Conservation (phyloP, 2,888 invertebrate species). For the Idaea aversata region DNA sequence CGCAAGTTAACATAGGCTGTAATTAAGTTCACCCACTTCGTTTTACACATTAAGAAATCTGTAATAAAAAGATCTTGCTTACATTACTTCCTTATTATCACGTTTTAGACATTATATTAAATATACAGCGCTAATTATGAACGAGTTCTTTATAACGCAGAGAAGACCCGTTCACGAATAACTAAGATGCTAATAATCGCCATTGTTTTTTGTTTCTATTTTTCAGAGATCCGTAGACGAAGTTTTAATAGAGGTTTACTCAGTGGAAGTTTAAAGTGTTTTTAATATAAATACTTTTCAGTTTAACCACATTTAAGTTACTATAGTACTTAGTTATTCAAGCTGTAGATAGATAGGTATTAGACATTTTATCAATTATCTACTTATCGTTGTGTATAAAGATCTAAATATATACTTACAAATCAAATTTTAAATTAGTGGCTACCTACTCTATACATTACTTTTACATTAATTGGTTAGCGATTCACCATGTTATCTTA, state of each 20-base stretch:
- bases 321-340: no score
- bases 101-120: constrained; percentile 70
- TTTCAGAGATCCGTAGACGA: constrained; percentile 43
- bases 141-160: constrained; percentile 66
- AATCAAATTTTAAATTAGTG: no score
- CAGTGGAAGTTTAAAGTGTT: background rate
- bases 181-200: constrained; percentile 62
- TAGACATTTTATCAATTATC: no score
- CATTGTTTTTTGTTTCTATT: constrained; percentile 57
- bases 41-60: constrained; percentile 73
- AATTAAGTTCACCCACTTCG: constrained; percentile 69
- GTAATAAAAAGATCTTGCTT: constrained; percentile 71
- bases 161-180: constrained; percentile 62
- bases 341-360: no score
- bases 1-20: constrained; percentile 56
- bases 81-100: constrained; percentile 76
- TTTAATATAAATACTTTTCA: no score
- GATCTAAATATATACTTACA: no score
- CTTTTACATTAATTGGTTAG: no score
- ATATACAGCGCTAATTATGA: constrained; percentile 75
- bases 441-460: no score
- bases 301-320: no score
- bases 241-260: background rate
- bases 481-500: no score
- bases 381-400: no score